These are phyloP conservation scores for Ecliptopera silaceata DNA, from an alignment of 2,888 invertebrate genomes.

Conservation along the genomic window DNA sequence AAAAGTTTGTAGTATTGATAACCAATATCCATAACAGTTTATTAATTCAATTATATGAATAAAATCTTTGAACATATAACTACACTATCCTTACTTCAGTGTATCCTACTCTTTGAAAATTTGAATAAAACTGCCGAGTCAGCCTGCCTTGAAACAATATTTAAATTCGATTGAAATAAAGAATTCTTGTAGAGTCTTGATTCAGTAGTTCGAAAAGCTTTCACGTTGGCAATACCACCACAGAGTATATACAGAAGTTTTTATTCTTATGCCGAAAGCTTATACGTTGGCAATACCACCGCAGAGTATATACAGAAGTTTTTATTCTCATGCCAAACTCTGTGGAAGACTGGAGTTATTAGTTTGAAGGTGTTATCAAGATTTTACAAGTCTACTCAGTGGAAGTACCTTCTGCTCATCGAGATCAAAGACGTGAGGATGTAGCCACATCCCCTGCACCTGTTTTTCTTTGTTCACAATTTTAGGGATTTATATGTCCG, in stretches of 20 bases:
- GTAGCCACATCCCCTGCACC: slow-evolving; percentile 4
- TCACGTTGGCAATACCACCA: slow-evolving; percentile 3
- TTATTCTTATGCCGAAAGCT: slow-evolving; percentile 12
- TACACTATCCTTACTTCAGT: too few relatives aligned
- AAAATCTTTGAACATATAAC: too few relatives aligned
- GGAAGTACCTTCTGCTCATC: slow-evolving; percentile 10
- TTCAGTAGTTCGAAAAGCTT: slow-evolving; percentile 10
- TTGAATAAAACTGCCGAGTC: not conserved
- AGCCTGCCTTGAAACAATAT: slow-evolving; percentile 2
- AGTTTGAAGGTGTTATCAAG: slow-evolving; percentile 14
- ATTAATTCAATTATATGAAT: too few relatives aligned
- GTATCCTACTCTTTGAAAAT: too few relatives aligned
- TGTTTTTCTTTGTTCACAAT: too few relatives aligned
- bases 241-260: slow-evolving; percentile 6
- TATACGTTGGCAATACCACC: too few relatives aligned
- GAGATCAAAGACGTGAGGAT: slow-evolving; percentile 14
- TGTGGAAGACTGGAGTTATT: slow-evolving; percentile 4
- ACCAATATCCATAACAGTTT: too few relatives aligned
- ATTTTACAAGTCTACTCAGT: slow-evolving; percentile 19
- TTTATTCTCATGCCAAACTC: slow-evolving; percentile 11
- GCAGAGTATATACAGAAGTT: slow-evolving; percentile 5
- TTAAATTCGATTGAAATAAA: slow-evolving; percentile 12
- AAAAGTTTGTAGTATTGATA: too few relatives aligned
- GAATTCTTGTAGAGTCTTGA: slow-evolving; percentile 2
- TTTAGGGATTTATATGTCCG: too few relatives aligned